Conservation (phyloP, 1,140 invertebrate species). For the Zaprionus inermis region DNA sequence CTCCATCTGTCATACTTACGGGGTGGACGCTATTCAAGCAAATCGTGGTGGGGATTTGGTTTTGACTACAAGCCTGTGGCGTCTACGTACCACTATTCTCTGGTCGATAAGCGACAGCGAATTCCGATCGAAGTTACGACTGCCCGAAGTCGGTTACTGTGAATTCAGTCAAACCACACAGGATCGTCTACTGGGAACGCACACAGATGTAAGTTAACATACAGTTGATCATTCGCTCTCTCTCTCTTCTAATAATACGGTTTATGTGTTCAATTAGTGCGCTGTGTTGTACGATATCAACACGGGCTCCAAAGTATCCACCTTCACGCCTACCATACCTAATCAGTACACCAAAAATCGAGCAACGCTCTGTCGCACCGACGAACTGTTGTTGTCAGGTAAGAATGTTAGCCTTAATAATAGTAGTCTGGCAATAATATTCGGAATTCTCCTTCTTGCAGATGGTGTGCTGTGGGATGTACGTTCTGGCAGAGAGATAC, state of each 20-base stretch:
- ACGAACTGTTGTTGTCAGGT: conserved; percentile 95
- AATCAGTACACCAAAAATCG: conserved; percentile 97
- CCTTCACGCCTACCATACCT: conserved; percentile 91
- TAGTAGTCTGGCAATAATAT: background rate
- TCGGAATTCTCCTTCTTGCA: conserved; percentile 24
- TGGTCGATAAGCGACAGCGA: conserved; percentile 91
- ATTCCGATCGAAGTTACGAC: conserved; percentile 89
- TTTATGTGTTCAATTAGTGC: conserved; percentile 84
- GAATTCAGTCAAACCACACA: conserved; percentile 95
- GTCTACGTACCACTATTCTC: conserved; percentile 91
- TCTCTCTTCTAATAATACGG: conserved; percentile 10
- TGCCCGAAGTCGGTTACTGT: conserved; percentile 94
- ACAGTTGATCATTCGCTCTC: background rate
- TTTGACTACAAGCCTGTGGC: conserved; percentile 94
- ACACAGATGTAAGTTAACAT: conserved; percentile 88
- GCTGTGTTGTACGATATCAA: conserved; percentile 93
- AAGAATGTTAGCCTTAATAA: conserved; percentile 15
- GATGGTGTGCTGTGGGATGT: conserved; percentile 99
- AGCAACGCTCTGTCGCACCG: conserved; percentile 96
- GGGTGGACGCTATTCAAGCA: conserved; percentile 89
- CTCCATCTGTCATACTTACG: conserved; percentile 93
- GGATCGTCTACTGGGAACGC: conserved; percentile 93
- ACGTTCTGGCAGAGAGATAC: conserved; percentile 92
- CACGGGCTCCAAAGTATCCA: conserved; percentile 90
- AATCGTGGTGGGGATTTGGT: conserved; percentile 90